Conservation (phyloP, 2,797 vertebrate species). For the Myotis pilosus region DNA sequence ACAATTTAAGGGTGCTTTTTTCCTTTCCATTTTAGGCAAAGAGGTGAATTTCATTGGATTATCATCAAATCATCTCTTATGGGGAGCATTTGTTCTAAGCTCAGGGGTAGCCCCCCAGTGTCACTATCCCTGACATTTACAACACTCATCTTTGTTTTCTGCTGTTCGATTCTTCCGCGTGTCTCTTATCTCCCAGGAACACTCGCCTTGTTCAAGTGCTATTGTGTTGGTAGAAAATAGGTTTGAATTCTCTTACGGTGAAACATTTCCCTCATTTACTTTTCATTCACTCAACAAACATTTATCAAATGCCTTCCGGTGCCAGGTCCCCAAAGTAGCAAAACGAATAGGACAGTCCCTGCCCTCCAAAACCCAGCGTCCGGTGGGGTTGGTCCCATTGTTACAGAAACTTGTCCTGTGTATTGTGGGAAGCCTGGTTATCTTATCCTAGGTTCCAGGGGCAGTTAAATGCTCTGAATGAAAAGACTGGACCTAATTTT, state of each 20-base stretch:
- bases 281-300: slow-evolving; percentile 50
- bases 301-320: slow-evolving; percentile 55
- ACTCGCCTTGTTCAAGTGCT: slow-evolving; percentile 32
- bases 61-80: neutral
- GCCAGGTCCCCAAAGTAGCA: slow-evolving; percentile 57
- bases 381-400: neutral
- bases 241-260: slow-evolving; percentile 61
- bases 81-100: neutral
- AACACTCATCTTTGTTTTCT: neutral
- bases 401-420: neutral
- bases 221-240: slow-evolving; percentile 54
- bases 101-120: neutral
- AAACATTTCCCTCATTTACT: slow-evolving; percentile 64
- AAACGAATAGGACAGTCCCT: neutral
- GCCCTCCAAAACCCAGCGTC: neutral
- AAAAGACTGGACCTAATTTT: slow-evolving; percentile 7
- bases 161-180: neutral
- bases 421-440: neutral
- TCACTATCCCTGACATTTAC: neutral
- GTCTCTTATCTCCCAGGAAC: slow-evolving; percentile 69
- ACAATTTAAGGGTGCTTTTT: neutral
- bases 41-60: slow-evolving; percentile 40
- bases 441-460: neutral
- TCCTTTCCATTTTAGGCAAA: slow-evolving; percentile 35
- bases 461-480: neutral